A percentile compares a stretch with the other conserved stretches of the same genome.
Evolutionary conservation across 2,888 invertebrate species (phyloP).

Genomic region (Tetropium fuscum): DNA sequence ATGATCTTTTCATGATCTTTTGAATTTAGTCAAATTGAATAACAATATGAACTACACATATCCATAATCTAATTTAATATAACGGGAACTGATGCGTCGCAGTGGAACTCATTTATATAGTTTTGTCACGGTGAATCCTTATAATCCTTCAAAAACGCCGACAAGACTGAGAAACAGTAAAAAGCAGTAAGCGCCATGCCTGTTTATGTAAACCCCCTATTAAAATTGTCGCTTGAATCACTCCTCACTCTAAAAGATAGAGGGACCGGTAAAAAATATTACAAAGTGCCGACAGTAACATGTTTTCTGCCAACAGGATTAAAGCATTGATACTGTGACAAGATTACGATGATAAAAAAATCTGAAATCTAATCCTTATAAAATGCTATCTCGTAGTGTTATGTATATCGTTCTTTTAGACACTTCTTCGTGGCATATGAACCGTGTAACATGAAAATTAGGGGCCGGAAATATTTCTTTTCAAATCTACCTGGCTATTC

Average conservation of each 20-base stretch:
- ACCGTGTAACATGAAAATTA: slow-evolving; percentile 54
- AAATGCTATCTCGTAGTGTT: slow-evolving; percentile 12
- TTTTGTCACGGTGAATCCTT: slow-evolving; percentile 2
- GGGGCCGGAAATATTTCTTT: slow-evolving; percentile 42
- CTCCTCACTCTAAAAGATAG: background rate
- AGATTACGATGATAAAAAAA: slow-evolving; percentile 18
- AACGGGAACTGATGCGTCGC: too few species aligned
- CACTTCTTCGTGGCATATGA: slow-evolving; percentile 50
- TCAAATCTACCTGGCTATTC: slow-evolving; percentile 13
- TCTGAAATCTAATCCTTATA: slow-evolving; percentile 17
- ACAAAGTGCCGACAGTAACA: slow-evolving; percentile 21
- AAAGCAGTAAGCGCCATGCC: slow-evolving; percentile 34
- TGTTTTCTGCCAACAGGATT: slow-evolving; percentile 21
- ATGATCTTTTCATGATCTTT: too few species aligned
- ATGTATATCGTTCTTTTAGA: slow-evolving; percentile 18
- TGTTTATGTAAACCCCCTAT: slow-evolving; percentile 38
- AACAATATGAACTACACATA: too few species aligned
- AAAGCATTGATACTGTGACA: slow-evolving; percentile 20
- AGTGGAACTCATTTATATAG: slow-evolving; percentile 3
- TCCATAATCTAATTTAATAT: too few species aligned
- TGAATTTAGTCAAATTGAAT: too few species aligned
- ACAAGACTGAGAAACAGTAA: slow-evolving; percentile 20
- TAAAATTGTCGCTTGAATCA: slow-evolving; percentile 33
- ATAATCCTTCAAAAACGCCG: slow-evolving; percentile 31
- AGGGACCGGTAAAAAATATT: slow-evolving; percentile 12